A percentile compares a stretch with the other conserved stretches of the same genome.
Evolutionary conservation across 53 echinoderm and acorn worm genomes (phyloP).

Genomic region (Actinopyga echinites): DNA sequence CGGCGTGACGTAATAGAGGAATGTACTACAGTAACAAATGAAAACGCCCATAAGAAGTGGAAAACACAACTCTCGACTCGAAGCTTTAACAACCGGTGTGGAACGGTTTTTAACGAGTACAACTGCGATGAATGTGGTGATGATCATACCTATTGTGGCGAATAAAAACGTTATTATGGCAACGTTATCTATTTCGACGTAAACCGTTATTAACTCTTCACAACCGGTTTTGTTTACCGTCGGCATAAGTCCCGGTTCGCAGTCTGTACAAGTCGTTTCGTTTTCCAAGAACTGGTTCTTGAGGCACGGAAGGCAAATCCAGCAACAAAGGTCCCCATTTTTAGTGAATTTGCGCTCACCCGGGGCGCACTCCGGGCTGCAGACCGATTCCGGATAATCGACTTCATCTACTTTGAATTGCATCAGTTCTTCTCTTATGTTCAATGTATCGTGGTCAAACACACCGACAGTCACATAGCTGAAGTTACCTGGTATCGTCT

Average conservation of each 20-base stretch:
- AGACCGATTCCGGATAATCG: constrained; percentile 69
- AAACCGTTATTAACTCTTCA: constrained; percentile 51
- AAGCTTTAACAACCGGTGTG: constrained; percentile 98
- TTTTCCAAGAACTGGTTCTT: constrained; percentile 61
- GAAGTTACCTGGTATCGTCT: constrained; percentile 57
- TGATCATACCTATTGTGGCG: constrained; percentile 64
- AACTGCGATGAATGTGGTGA: constrained; percentile 67
- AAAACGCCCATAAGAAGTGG: constrained; percentile 81
- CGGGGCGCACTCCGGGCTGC: constrained; percentile 57
- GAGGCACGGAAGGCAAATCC: constrained; percentile 73
- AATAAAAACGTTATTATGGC: constrained; percentile 70
- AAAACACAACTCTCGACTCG: constrained; percentile 84
- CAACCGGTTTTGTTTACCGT: constrained; percentile 66
- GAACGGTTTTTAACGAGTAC: constrained; percentile 68
- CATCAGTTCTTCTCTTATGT: constrained; percentile 40
- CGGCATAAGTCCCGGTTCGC: constrained; percentile 55
- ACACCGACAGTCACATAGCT: constrained; percentile 61
- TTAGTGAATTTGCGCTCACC: constrained; percentile 72
- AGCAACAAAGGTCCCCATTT: constrained; percentile 76
- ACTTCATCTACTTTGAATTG: constrained; percentile 42
- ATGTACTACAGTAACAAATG: constrained; percentile 74
- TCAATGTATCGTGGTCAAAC: constrained; percentile 54
- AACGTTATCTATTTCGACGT: constrained; percentile 62
- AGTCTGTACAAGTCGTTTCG: constrained; percentile 61
- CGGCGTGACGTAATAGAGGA: constrained; percentile 54